Evolutionary conservation across 2,888 invertebrate species (phyloP).

Genomic region (Hyalella azteca): DNA sequence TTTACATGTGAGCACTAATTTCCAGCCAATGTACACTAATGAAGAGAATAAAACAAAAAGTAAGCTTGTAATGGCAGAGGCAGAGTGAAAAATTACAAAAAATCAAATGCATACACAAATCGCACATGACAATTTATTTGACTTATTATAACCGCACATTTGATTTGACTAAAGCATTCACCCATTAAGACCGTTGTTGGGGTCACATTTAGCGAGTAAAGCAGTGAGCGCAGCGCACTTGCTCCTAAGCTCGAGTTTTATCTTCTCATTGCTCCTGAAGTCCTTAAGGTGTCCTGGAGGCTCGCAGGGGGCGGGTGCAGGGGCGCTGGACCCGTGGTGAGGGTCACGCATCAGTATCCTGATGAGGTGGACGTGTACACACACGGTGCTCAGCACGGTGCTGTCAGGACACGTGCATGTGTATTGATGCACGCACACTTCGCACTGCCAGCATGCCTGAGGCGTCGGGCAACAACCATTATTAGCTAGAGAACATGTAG

Average conservation of each 20-base stretch:
- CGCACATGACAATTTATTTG: too few species aligned
- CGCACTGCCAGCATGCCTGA: constrained; percentile 33
- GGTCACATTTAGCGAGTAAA: background rate
- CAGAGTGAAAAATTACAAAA: too few species aligned
- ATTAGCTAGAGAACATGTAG: too few species aligned
- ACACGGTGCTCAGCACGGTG: background rate
- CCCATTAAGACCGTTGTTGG: background rate
- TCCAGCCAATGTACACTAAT: too few species aligned
- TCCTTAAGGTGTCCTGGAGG: background rate
- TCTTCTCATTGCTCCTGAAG: constrained; percentile 17
- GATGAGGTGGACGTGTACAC: constrained; percentile 28
- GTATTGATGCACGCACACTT: constrained; percentile 26
- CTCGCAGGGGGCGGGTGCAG: background rate
- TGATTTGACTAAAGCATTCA: too few species aligned
- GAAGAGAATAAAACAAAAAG: too few species aligned
- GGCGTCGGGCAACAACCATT: background rate
- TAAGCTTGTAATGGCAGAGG: too few species aligned
- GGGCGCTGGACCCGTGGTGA: background rate
- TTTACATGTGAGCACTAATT: too few species aligned
- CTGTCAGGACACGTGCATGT: constrained; percentile 25
- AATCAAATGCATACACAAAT: too few species aligned
- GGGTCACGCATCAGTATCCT: constrained; percentile 22
- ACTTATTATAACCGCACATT: too few species aligned
- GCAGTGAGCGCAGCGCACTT: constrained; percentile 15
- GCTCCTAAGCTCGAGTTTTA: background rate